A percentile compares a stretch with the other conserved stretches of the same genome.
These are phyloP conservation scores for Chymomyza fuscimana DNA, from an alignment of 2,888 invertebrate species.

Conservation along the genomic window DNA sequence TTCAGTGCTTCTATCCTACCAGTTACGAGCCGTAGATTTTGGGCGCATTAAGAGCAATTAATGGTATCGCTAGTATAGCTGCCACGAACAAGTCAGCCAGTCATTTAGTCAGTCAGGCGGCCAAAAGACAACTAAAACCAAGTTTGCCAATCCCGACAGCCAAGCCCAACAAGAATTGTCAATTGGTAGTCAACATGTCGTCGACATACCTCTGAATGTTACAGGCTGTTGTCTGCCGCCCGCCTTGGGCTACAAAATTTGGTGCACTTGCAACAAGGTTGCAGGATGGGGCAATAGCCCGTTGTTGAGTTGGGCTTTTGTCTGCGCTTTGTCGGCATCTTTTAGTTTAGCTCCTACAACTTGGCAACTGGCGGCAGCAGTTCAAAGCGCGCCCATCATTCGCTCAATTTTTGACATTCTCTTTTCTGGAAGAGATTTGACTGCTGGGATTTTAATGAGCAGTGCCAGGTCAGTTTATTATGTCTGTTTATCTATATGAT, in stretches of 20 bases:
- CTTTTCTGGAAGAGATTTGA: conserved; percentile 19
- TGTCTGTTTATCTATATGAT: neutral
- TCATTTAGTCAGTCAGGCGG: conserved; percentile 31
- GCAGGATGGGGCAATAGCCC: neutral
- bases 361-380: conserved; percentile 21
- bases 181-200: conserved; percentile 56
- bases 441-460: conserved; percentile 1
- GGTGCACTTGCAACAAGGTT: conserved; percentile 38
- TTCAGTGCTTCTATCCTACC: neutral
- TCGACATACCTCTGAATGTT: conserved; percentile 45
- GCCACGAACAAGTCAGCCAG: conserved; percentile 45
- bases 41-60: conserved; percentile 51
- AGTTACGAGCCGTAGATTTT: conserved; percentile 44
- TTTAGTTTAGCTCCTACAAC: conserved; percentile 49
- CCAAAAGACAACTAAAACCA: neutral
- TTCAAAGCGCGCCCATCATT: conserved; percentile 18
- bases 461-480: neutral
- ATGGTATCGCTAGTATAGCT: conserved; percentile 52
- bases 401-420: conserved; percentile 44
- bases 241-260: conserved; percentile 36
- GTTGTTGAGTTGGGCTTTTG: conserved; percentile 12
- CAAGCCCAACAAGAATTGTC: conserved; percentile 38
- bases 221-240: conserved; percentile 4
- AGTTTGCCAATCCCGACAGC: conserved; percentile 9
- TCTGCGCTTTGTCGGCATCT: conserved; percentile 38